Conservation (phyloP, 2,113 vertebrate genomes). For the Noturus placidus region DNA sequence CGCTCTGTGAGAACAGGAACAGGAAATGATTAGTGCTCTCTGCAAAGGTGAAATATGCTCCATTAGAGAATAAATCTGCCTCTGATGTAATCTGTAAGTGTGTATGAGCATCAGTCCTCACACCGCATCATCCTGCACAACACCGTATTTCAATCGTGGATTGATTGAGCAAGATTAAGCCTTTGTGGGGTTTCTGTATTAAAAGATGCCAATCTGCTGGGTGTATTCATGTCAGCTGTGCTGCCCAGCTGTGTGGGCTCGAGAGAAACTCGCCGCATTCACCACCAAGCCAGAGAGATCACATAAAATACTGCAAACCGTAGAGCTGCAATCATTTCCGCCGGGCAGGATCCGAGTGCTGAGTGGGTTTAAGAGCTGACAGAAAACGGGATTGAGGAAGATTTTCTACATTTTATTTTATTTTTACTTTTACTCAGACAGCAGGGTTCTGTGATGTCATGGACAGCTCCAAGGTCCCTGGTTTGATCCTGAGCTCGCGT, state of each 20-base stretch:
- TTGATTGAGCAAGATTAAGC: slow-evolving; percentile 71
- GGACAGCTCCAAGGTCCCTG: no score
- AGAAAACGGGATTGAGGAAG: slow-evolving; percentile 11
- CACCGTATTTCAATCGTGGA: slow-evolving; percentile 69
- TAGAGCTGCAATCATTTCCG: slow-evolving; percentile 42
- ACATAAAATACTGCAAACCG: slow-evolving; percentile 43
- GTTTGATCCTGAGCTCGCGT: no score
- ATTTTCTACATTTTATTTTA: not conserved
- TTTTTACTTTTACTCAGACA: not conserved
- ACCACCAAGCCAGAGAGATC: slow-evolving; percentile 31
- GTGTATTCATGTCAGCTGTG: slow-evolving; percentile 62
- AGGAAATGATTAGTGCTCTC: slow-evolving; percentile 39
- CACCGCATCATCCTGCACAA: slow-evolving; percentile 55
- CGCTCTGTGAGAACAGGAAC: not conserved
- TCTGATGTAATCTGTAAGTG: slow-evolving; percentile 39
- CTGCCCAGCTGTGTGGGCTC: slow-evolving; percentile 61
- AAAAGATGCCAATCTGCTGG: slow-evolving; percentile 72
- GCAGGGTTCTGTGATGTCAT: not conserved
- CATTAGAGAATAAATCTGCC: slow-evolving; percentile 50
- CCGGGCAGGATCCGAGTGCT: slow-evolving; percentile 35
- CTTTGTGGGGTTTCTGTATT: slow-evolving; percentile 61
- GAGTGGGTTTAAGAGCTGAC: slow-evolving; percentile 14
- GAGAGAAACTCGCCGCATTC: slow-evolving; percentile 47
- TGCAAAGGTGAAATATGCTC: slow-evolving; percentile 35
- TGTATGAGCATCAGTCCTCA: slow-evolving; percentile 43